phyloP scores from a whole-genome alignment of 2,888 invertebrate species.

The Dicranocentrus wangi region DNA sequence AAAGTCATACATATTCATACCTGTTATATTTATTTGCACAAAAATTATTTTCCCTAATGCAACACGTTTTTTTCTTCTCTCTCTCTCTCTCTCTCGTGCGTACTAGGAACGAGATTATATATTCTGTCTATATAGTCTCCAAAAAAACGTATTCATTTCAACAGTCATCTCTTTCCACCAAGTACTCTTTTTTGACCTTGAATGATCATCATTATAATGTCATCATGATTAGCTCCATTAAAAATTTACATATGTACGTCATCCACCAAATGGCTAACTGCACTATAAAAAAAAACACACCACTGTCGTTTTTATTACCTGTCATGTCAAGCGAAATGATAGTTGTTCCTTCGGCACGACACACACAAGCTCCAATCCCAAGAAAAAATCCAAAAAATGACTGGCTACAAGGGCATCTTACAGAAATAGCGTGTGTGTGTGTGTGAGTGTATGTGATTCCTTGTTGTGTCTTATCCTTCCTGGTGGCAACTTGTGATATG shows the following conservation, averaged over 20 bases:
- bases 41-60: too few relatives aligned
- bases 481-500: constrained; percentile 24
- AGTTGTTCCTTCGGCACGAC: too few relatives aligned
- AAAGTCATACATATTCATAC: too few relatives aligned
- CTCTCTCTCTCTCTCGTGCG: too few relatives aligned
- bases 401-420: constrained; percentile 40
- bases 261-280: not conserved
- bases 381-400: constrained; percentile 38
- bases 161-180: too few relatives aligned
- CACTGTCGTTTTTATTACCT: constrained; percentile 46
- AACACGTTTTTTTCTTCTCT: too few relatives aligned
- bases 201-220: constrained; percentile 38
- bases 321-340: constrained; percentile 4
- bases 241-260: constrained; percentile 26
- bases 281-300: not conserved
- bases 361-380: too few relatives aligned
- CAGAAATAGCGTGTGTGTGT: not conserved
- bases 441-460: not conserved
- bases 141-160: too few relatives aligned
- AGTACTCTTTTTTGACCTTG: constrained; percentile 46
- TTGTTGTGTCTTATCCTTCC: constrained; percentile 39
- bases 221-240: constrained; percentile 27
- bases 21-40: too few relatives aligned
- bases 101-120: too few relatives aligned
- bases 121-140: too few relatives aligned